Conservation (phyloP, 2,113 vertebrate genomes). For the Oostethus manadensis region DNA sequence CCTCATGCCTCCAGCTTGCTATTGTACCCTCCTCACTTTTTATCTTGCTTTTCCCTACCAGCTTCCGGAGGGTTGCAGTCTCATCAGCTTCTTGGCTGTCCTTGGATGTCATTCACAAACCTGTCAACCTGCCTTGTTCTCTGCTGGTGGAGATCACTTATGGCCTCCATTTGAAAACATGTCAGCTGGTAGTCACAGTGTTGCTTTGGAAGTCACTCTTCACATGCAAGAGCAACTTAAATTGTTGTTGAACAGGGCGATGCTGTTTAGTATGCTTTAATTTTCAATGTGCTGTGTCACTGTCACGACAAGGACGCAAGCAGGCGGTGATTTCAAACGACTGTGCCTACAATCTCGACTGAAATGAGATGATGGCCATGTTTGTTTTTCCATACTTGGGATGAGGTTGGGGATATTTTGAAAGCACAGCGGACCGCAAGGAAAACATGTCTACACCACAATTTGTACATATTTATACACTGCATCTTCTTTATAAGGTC, state of each 20-base stretch:
- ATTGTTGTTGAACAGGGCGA: too few species aligned
- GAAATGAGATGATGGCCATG: slow-evolving; percentile 18
- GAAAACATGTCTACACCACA: slow-evolving; percentile 50
- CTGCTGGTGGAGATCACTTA: neutral
- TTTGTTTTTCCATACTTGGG: slow-evolving; percentile 56
- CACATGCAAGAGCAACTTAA: too few species aligned
- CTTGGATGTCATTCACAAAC: slow-evolving; percentile 2
- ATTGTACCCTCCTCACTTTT: slow-evolving; percentile 11
- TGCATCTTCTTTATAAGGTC: slow-evolving; percentile 12
- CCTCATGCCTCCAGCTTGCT: slow-evolving; percentile 12
- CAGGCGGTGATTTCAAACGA: too few species aligned
- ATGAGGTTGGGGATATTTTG: slow-evolving; percentile 50
- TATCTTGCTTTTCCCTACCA: slow-evolving; percentile 12
- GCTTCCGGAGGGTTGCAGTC: slow-evolving; percentile 5
- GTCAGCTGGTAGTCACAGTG: slow-evolving; percentile 17
- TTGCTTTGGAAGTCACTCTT: neutral
- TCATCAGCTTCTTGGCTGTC: slow-evolving; percentile 12
- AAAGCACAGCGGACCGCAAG: slow-evolving; percentile 42
- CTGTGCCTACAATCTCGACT: too few species aligned
- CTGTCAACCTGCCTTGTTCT: slow-evolving; percentile 22
- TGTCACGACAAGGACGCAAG: neutral
- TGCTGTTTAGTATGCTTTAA: too few species aligned
- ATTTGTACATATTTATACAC: slow-evolving; percentile 45
- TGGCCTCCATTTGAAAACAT: slow-evolving; percentile 7
- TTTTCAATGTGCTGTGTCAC: neutral